phyloP scores from a whole-genome alignment of 2,113 vertebrate genomes.

The Xiphophorus hellerii region DNA sequence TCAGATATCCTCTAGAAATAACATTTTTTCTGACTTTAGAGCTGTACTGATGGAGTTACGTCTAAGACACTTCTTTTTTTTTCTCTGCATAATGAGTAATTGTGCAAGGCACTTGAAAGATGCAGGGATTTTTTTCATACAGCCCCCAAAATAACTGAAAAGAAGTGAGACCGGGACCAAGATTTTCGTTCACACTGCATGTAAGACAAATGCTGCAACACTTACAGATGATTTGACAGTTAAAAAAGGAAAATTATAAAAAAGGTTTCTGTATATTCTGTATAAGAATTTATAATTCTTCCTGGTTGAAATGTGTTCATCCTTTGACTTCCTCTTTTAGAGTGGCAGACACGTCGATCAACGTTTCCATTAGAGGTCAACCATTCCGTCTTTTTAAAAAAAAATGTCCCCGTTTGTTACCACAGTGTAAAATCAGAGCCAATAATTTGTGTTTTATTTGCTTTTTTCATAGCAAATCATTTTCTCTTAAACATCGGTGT shows the following conservation, averaged over 20 bases:
- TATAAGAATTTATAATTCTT: no score
- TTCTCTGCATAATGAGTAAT: not conserved
- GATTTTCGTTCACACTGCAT: not conserved
- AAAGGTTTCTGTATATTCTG: not conserved
- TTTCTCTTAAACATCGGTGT: not conserved
- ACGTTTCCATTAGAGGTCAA: not conserved
- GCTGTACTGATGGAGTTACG: not conserved
- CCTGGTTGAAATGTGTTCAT: not conserved
- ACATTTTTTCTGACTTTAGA: not conserved
- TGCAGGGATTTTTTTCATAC: not conserved
- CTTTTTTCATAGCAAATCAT: not conserved
- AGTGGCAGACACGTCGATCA: not conserved
- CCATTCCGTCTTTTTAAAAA: not conserved
- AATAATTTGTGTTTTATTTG: not conserved
- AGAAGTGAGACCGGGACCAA: not conserved
- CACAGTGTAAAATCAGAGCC: not conserved
- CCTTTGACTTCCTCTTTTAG: not conserved
- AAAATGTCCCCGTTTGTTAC: not conserved
- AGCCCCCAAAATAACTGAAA: not conserved
- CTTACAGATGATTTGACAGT: no score
- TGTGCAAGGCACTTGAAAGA: not conserved
- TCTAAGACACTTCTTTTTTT: not conserved
- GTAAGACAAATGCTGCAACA: not conserved
- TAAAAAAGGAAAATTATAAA: no score
- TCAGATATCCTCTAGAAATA: not conserved